Percentiles rank a stretch among this genome's conserved stretches.
Evolutionary conservation across 2,113 vertebrate genomes (phyloP).

Genomic region (Cisticola juncidis): DNA sequence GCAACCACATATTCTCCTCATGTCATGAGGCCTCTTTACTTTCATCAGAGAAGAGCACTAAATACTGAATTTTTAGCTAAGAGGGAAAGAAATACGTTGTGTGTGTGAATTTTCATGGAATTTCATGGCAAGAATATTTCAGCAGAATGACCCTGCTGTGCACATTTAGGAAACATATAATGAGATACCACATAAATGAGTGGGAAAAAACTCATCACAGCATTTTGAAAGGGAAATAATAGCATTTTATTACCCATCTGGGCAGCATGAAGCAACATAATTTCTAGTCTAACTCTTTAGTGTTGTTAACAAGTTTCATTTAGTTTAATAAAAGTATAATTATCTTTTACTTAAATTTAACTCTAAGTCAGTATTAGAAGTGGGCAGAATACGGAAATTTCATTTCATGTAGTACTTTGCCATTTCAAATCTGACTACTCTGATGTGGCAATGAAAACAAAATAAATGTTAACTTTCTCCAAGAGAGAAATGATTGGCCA

Average conservation of each 20-base stretch:
- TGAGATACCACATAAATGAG: neutral
- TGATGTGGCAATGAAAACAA: neutral
- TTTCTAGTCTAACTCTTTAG: neutral
- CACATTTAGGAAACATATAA: neutral
- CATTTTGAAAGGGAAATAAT: neutral
- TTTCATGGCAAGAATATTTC: neutral
- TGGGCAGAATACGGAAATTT: neutral
- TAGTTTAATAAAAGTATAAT: constrained; percentile 15
- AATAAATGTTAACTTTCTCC: neutral
- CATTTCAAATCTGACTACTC: neutral
- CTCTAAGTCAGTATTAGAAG: neutral
- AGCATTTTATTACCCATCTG: constrained; percentile 16
- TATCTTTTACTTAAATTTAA: neutral
- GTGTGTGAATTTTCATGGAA: neutral
- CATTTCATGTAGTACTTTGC: neutral
- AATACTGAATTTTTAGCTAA: neutral
- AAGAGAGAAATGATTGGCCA: neutral
- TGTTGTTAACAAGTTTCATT: neutral
- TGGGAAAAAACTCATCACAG: neutral
- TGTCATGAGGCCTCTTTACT: neutral
- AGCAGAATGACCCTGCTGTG: neutral
- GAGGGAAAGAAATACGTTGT: neutral
- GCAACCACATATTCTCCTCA: neutral
- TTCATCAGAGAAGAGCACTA: neutral
- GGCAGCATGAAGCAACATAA: neutral